Evolutionary conservation across 2,113 vertebrate species (phyloP).

Genomic region (Bagarius yarrelli): DNA sequence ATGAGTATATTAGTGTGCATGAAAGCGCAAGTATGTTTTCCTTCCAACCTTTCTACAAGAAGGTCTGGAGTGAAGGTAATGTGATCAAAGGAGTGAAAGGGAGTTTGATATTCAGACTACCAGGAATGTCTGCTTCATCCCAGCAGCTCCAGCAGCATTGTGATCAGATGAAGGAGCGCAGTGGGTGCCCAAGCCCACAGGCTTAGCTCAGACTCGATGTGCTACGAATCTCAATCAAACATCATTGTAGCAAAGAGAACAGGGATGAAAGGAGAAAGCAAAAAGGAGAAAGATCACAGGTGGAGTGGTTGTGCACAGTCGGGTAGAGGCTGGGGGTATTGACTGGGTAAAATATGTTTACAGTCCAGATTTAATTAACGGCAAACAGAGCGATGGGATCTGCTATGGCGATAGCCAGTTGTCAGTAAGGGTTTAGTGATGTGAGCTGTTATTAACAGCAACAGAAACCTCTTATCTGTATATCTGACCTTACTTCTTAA

Average conservation of each 20-base stretch:
- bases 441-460: too few relatives aligned
- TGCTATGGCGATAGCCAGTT: not conserved
- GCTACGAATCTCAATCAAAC: slow-evolving; percentile 55
- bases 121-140: slow-evolving; percentile 44
- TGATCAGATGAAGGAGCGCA: slow-evolving; percentile 54
- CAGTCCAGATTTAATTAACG: not conserved
- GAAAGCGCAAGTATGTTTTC: not conserved
- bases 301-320: not conserved
- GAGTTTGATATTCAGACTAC: slow-evolving; percentile 54
- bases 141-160: slow-evolving; percentile 47
- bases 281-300: slow-evolving; percentile 49
- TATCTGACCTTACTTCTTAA: slow-evolving; percentile 12
- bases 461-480: not conserved
- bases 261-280: slow-evolving; percentile 46
- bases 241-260: slow-evolving; percentile 52
- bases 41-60: slow-evolving; percentile 17
- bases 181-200: slow-evolving; percentile 48
- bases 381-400: slow-evolving; percentile 2
- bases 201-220: slow-evolving; percentile 48
- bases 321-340: not conserved
- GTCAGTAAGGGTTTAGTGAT: not conserved
- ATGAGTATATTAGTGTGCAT: not conserved
- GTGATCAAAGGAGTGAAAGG: slow-evolving; percentile 49
- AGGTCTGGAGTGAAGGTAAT: slow-evolving; percentile 40
- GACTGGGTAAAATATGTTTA: not conserved